These are phyloP conservation scores for Brachionus asplanchnoidis DNA, from an alignment of 1,140 invertebrate species.

Conservation along the genomic window DNA sequence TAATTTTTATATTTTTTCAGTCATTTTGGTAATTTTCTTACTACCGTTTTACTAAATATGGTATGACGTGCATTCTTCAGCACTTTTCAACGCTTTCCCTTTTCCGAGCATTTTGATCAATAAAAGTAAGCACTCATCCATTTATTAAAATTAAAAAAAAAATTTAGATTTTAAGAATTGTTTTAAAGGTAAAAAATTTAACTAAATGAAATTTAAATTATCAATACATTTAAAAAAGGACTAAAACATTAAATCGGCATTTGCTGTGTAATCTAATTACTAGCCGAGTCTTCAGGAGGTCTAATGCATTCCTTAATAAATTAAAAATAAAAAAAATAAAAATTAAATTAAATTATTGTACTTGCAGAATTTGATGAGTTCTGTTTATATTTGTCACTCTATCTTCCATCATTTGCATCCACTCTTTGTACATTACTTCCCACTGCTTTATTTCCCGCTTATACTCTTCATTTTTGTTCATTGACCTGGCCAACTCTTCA, in stretches of 20 bases:
- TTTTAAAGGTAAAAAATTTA: not conserved
- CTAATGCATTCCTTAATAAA: not conserved
- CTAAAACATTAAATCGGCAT: not conserved
- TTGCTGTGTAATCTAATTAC: not conserved
- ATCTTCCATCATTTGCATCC: constrained; percentile 39
- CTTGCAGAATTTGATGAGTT: constrained; percentile 40
- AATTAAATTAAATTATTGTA: not conserved
- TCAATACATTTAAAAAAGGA: not conserved
- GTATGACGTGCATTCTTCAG: too few species aligned
- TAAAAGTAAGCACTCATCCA: not conserved
- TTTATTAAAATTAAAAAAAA: not conserved
- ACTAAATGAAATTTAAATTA: not conserved
- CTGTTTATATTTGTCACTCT: constrained; percentile 35
- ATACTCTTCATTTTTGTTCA: constrained; percentile 39
- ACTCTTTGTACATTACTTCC: constrained; percentile 41
- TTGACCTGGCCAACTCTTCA: not conserved
- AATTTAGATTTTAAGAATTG: not conserved
- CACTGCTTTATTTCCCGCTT: constrained; percentile 31
- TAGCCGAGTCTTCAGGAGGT: not conserved
- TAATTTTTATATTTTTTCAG: too few species aligned
- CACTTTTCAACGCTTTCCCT: too few species aligned
- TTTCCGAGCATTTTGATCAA: not conserved
- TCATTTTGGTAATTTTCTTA: too few species aligned
- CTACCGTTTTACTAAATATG: too few species aligned
- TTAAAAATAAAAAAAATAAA: not conserved